Percentiles rank a stretch among this genome's conserved stretches.
These are phyloP conservation scores for Hylaea fasciaria DNA, from an alignment of 2,888 invertebrate species.

Conservation along the genomic window DNA sequence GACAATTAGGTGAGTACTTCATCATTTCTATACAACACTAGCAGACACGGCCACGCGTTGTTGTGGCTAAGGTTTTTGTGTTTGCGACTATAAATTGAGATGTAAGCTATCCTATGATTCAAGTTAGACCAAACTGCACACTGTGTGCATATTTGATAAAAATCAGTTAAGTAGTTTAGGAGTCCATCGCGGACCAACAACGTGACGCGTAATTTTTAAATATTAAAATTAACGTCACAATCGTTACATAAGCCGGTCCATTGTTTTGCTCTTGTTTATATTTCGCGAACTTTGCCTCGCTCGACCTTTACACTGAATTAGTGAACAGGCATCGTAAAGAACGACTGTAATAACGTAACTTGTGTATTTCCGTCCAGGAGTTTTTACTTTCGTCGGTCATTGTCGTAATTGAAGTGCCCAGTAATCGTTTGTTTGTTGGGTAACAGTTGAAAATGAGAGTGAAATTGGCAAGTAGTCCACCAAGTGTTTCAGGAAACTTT, in stretches of 20 bases:
- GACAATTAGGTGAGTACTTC: constrained; percentile 89
- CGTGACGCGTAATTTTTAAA: too few relatives aligned
- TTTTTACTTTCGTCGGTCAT: constrained; percentile 27
- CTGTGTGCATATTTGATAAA: too few relatives aligned
- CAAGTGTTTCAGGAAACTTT: neutral
- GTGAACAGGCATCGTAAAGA: neutral
- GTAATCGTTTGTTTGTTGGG: constrained; percentile 2
- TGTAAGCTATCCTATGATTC: too few relatives aligned
- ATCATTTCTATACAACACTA: neutral
- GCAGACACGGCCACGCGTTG: too few relatives aligned
- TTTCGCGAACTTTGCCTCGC: constrained; percentile 13
- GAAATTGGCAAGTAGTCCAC: constrained; percentile 10
- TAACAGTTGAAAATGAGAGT: constrained; percentile 9
- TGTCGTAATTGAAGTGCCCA: neutral
- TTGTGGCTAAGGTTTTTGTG: too few relatives aligned
- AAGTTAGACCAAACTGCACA: too few relatives aligned
- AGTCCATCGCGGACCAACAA: too few relatives aligned
- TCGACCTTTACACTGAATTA: constrained; percentile 2
- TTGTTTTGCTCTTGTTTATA: constrained; percentile 9
- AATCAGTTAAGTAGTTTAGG: too few relatives aligned
- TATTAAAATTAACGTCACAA: constrained; percentile 1
- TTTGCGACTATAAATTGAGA: too few relatives aligned
- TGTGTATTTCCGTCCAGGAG: constrained; percentile 11
- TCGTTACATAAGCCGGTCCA: constrained; percentile 11
- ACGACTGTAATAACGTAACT: neutral